Evolutionary conservation across 1,140 invertebrate species (phyloP), one percentile per base, ranked within the genome.

Genomic region (Heliothis subflexa): DNA sequence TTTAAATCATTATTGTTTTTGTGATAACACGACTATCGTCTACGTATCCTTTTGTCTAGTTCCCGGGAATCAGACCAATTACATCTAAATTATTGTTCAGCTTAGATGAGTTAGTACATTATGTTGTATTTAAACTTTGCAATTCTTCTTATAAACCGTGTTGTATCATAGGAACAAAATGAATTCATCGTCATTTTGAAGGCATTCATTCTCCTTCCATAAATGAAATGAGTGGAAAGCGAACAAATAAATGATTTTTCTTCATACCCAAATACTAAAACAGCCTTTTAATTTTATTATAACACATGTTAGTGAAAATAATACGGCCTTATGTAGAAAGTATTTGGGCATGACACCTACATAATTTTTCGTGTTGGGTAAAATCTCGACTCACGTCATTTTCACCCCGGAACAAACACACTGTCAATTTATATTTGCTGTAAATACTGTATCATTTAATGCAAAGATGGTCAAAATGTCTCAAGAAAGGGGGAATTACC

Each of bases 401-500:
- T 40, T 59, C 55, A 25, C n/a, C 13, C 16, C n/a, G n/a, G 40
- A 28, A 62, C 33, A 45, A 62, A 62, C n/a, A 62, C 33, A 62
- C 33, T 33, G 61, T 33, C 33, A 40, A 40, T 40, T 40, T 45
- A 16, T 16, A 16, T 40, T 16, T 33, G 25, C 14, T 40, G 4
- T 40, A 62, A 40, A 10, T 13, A 40, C 13, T 40, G 59, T 40
- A 40, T 62, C 33, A 40, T 62, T 40, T 13, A 16, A 33, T 40
- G 28, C 59, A 62, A 62, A 62, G 28, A 9, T 62, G 28, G 59
- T 62, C 28, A 62, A 62, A 62, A 62, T 62, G 28, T 62, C 59
- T 40, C 25, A 62, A 62, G 59, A 14, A 40, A 62, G 59, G 9
- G 59, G 13, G 28, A 62, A 62, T n/a, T 40, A 40, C 59, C 25